phyloP scores from a whole-genome alignment of 2,888 invertebrate species.

The Lampropteryx suffumata region DNA sequence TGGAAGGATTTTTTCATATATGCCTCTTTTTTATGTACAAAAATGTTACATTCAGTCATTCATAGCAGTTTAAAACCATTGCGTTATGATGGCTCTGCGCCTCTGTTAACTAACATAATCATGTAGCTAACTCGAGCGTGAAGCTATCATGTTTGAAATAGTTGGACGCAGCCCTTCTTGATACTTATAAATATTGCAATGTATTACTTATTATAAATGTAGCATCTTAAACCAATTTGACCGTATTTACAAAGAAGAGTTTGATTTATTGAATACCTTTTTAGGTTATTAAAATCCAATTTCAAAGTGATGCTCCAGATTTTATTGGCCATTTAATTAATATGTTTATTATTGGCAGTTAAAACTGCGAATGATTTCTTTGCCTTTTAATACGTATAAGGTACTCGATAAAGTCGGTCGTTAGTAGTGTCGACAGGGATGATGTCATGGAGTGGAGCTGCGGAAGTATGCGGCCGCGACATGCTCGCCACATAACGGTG shows the following conservation, averaged over 20 bases:
- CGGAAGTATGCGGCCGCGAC: slow-evolving; percentile 24
- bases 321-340: slow-evolving; percentile 42
- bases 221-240: slow-evolving; percentile 30
- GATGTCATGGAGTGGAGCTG: slow-evolving; percentile 45
- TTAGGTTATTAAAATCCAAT: slow-evolving; percentile 35
- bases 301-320: slow-evolving; percentile 37
- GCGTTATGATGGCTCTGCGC: slow-evolving; percentile 7
- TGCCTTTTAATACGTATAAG: slow-evolving; percentile 17
- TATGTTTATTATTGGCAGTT: slow-evolving; percentile 41
- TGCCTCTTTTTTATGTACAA: no score
- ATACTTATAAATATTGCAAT: slow-evolving; percentile 1
- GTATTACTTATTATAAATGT: no score
- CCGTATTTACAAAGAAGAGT: slow-evolving; percentile 32
- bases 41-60: no score
- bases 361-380: slow-evolving; percentile 38
- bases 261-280: slow-evolving; percentile 32
- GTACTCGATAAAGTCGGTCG: slow-evolving; percentile 38
- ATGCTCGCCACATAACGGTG: slow-evolving; percentile 54
- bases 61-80: slow-evolving; percentile 3
- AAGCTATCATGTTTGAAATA: slow-evolving; percentile 14
- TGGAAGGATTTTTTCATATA: no score
- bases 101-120: no score
- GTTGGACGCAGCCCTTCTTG: neutral
- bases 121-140: slow-evolving; percentile 26
- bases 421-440: slow-evolving; percentile 39